Conservation (phyloP, 2,113 vertebrate genomes). For the Seriola quinqueradiata region DNA sequence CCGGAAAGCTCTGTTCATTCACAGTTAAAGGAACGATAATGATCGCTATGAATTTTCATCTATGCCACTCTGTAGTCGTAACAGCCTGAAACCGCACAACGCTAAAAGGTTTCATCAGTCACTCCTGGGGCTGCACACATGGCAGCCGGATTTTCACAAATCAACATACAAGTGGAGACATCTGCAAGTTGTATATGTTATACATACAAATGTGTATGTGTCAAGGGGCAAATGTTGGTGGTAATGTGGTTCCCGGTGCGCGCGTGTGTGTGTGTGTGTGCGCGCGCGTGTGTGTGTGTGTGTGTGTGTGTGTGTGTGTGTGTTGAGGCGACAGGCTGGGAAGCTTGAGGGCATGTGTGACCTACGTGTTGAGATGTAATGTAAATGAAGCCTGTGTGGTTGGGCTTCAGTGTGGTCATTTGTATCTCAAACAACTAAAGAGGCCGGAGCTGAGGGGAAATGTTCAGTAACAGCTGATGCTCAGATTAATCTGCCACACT, state of each 20-base stretch:
- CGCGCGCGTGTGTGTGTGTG: too few relatives aligned
- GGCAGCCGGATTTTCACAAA: conserved; percentile 45
- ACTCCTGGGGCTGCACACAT: conserved; percentile 6
- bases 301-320: conserved; percentile 27
- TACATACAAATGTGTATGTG: conserved; percentile 48
- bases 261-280: too few relatives aligned
- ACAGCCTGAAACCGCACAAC: conserved; percentile 12
- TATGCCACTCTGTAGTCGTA: neutral
- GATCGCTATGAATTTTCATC: conserved; percentile 15
- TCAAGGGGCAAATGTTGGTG: conserved; percentile 63
- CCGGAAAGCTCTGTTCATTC: neutral
- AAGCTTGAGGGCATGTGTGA: conserved; percentile 61
- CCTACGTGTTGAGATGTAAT: conserved; percentile 73
- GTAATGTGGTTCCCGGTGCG: conserved; percentile 24
- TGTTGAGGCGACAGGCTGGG: conserved; percentile 54
- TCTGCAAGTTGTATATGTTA: conserved; percentile 58
- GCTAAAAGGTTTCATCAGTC: conserved; percentile 27
- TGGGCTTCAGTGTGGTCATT: conserved; percentile 70
- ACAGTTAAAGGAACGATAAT: conserved; percentile 1
- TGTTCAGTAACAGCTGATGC: conserved; percentile 58
- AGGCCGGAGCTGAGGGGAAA: conserved; percentile 61
- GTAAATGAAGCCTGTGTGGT: conserved; percentile 74
- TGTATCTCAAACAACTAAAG: conserved; percentile 68
- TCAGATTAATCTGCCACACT: conserved; percentile 33
- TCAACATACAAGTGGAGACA: conserved; percentile 39